Conservation (phyloP, 2,888 invertebrate species). For the Alsophila aescularia region DNA sequence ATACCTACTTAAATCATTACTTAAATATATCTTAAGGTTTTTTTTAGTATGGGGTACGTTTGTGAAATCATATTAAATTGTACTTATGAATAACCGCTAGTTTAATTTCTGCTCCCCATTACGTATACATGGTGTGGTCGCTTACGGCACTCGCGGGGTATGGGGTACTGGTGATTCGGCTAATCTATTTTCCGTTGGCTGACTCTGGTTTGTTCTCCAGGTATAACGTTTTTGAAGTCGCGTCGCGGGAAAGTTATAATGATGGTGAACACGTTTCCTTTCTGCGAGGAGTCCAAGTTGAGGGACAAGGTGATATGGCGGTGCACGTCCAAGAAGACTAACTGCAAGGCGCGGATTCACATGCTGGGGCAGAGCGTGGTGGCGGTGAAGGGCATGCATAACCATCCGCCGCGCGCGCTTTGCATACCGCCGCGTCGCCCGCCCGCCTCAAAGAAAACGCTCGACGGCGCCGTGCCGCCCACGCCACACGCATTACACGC, state of each 20-base stretch:
- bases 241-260: slow-evolving; percentile 81
- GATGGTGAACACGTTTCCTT: slow-evolving; percentile 83
- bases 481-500: slow-evolving; percentile 29
- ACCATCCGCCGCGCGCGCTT: slow-evolving; percentile 74
- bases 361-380: slow-evolving; percentile 78
- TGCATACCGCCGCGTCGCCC: slow-evolving; percentile 53
- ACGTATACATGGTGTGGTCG: neutral
- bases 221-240: slow-evolving; percentile 80
- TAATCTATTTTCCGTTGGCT: slow-evolving; percentile 43
- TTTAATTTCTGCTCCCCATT: slow-evolving; percentile 60
- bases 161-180: neutral
- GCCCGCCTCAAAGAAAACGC: slow-evolving; percentile 31
- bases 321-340: slow-evolving; percentile 82
- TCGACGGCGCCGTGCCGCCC: slow-evolving; percentile 35
- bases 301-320: slow-evolving; percentile 82
- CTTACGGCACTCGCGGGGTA: neutral
- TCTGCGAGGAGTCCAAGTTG: slow-evolving; percentile 81
- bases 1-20: slow-evolving; percentile 65
- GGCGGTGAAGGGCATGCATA: slow-evolving; percentile 81
- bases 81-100: slow-evolving; percentile 80
- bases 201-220: slow-evolving; percentile 67
- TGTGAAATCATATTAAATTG: slow-evolving; percentile 83
- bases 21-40: slow-evolving; percentile 71
- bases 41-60: slow-evolving; percentile 80
- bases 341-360: slow-evolving; percentile 80